phyloP scores from a whole-genome alignment of 2,888 invertebrate genomes.

The Hemithea aestivaria region DNA sequence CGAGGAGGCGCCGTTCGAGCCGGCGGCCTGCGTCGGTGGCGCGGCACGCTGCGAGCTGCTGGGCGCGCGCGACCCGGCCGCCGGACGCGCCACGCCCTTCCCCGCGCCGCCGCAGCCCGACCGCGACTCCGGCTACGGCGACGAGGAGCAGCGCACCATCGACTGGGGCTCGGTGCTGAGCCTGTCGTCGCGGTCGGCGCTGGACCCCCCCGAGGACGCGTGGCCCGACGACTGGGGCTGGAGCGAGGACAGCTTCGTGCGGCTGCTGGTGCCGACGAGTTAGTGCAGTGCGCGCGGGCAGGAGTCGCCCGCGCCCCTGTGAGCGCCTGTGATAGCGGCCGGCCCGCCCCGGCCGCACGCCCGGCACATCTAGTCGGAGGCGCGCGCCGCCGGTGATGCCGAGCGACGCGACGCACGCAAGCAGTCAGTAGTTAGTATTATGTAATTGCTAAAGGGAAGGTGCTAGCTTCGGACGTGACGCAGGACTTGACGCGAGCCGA shows the following conservation, averaged over 20 bases:
- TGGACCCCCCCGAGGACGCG: slow-evolving; percentile 90
- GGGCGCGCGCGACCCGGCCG: slow-evolving; percentile 60
- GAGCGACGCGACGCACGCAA: slow-evolving; percentile 51
- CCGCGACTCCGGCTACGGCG: slow-evolving; percentile 87
- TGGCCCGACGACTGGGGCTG: slow-evolving; percentile 82
- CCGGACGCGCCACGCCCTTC: slow-evolving; percentile 85
- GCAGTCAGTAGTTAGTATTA: slow-evolving; percentile 77
- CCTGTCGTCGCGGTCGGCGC: slow-evolving; percentile 90
- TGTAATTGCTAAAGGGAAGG: slow-evolving; percentile 77
- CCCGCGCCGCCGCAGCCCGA: slow-evolving; percentile 79
- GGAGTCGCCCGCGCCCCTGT: slow-evolving; percentile 68
- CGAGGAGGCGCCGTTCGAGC: slow-evolving; percentile 76
- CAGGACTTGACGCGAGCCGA: slow-evolving; percentile 76
- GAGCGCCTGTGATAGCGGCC: slow-evolving; percentile 71
- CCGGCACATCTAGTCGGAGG: slow-evolving; percentile 53
- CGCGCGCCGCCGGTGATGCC: slow-evolving; percentile 47
- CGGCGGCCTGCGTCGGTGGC: slow-evolving; percentile 60
- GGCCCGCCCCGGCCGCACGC: slow-evolving; percentile 39
- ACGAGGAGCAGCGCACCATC: slow-evolving; percentile 88
- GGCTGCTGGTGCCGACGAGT: slow-evolving; percentile 84
- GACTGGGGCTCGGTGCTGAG: slow-evolving; percentile 96
- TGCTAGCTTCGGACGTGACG: slow-evolving; percentile 79
- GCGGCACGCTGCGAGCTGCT: slow-evolving; percentile 82
- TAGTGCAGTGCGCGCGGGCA: slow-evolving; percentile 78
- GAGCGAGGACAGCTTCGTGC: slow-evolving; percentile 85